A percentile compares a stretch with the other conserved stretches of the same genome.
phyloP scores from a whole-genome alignment of 2,888 invertebrate genomes.

The Agrotis segetum region DNA sequence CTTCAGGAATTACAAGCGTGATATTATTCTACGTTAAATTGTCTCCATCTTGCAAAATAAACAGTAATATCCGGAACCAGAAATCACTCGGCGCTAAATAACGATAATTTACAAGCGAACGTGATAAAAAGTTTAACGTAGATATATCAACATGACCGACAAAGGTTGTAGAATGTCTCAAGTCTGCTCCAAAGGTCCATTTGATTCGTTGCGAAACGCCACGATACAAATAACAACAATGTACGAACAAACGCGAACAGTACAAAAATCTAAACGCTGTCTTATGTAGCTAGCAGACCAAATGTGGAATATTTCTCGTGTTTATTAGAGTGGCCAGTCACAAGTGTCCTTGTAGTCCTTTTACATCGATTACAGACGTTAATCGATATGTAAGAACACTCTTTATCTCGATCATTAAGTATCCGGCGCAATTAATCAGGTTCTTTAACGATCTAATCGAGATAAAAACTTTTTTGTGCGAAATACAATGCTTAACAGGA shows the following conservation, averaged over 20 bases:
- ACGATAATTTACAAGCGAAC: conserved; percentile 19
- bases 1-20: background rate
- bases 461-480: conserved; percentile 39
- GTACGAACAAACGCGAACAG: conserved; percentile 31
- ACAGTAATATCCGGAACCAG: conserved; percentile 19
- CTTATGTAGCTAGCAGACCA: conserved; percentile 26
- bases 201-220: conserved; percentile 59
- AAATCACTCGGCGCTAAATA: conserved; percentile 10
- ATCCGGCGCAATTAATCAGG: conserved; percentile 43
- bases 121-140: conserved; percentile 49
- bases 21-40: background rate
- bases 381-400: conserved; percentile 48
- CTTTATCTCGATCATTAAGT: conserved; percentile 37
- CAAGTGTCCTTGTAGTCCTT: conserved; percentile 65
- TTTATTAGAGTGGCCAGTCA: conserved; percentile 55
- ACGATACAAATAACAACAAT: conserved; percentile 57
- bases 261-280: conserved; percentile 44
- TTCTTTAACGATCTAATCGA: conserved; percentile 39
- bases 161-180: conserved; percentile 63
- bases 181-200: conserved; percentile 56
- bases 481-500: conserved; percentile 35
- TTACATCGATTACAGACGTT: conserved; percentile 57
- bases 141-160: conserved; percentile 51
- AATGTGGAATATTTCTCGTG: conserved; percentile 55
- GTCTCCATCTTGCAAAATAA: background rate